These are phyloP conservation scores for Parus major DNA, from an alignment of 2,113 vertebrate genomes.

Conservation along the genomic window DNA sequence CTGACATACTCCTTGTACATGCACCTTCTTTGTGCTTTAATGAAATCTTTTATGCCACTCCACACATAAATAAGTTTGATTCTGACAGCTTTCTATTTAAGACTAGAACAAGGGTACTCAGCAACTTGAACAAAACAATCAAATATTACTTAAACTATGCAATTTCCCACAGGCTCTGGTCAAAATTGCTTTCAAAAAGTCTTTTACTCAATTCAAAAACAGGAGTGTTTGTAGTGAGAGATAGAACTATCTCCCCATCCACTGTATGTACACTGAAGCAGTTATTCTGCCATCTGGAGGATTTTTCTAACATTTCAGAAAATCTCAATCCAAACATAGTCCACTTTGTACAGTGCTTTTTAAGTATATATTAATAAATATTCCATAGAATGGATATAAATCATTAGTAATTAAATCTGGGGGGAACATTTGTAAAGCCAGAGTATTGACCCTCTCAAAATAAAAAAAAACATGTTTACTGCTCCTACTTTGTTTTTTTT, in stretches of 20 bases:
- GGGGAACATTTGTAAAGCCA: background rate
- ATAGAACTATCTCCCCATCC: background rate
- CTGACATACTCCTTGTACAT: accelerated
- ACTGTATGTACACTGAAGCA: background rate
- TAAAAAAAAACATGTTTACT: background rate
- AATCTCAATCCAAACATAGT: background rate
- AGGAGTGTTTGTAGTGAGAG: background rate
- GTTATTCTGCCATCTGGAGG: slow-evolving; percentile 67
- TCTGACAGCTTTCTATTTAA: background rate
- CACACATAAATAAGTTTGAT: background rate
- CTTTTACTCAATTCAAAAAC: background rate
- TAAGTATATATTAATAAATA: background rate
- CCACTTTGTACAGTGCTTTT: background rate
- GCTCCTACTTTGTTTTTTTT: background rate
- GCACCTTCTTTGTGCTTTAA: background rate
- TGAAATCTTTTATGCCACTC: background rate
- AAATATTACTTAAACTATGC: background rate
- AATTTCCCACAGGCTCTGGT: background rate
- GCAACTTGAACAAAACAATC: background rate
- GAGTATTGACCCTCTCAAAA: background rate
- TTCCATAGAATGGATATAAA: background rate
- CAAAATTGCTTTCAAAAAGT: background rate
- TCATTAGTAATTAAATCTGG: background rate
- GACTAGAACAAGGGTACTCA: background rate
- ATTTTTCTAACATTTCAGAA: background rate